These are phyloP conservation scores for Saccostrea echinata DNA, from an alignment of 1,140 invertebrate species.

Conservation along the genomic window DNA sequence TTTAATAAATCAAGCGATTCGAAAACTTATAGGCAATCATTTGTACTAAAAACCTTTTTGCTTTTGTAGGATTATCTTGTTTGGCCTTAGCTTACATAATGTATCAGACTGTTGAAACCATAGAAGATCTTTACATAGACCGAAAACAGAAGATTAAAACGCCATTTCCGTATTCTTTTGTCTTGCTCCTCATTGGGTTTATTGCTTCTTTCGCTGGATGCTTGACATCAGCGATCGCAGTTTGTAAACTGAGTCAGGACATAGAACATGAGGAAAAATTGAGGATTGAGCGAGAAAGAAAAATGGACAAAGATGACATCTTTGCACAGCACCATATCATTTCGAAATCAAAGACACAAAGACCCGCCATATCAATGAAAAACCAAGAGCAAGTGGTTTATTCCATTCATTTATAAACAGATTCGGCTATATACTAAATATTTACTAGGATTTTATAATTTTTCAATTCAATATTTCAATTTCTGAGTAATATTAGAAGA, in stretches of 20 bases:
- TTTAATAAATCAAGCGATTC: neutral
- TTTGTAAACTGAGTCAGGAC: neutral
- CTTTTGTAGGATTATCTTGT: neutral
- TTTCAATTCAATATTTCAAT: neutral
- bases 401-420: slow-evolving; percentile 24
- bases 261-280: slow-evolving; percentile 10
- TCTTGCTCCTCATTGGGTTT: neutral
- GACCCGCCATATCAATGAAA: neutral
- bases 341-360: neutral
- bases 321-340: neutral
- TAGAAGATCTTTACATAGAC: slow-evolving; percentile 1
- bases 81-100: neutral
- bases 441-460: neutral
- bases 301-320: neutral
- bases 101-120: neutral
- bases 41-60: neutral
- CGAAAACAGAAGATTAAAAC: neutral
- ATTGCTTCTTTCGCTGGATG: neutral
- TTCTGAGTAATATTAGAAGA: neutral
- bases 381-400: slow-evolving; percentile 9
- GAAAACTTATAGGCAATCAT: neutral
- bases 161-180: neutral
- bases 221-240: neutral
- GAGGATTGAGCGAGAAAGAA: neutral
- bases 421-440: neutral